Evolutionary conservation across 1,140 invertebrate species (phyloP), one percentile per base, ranked within the genome.

Genomic region (Lordiphosa mommai): DNA sequence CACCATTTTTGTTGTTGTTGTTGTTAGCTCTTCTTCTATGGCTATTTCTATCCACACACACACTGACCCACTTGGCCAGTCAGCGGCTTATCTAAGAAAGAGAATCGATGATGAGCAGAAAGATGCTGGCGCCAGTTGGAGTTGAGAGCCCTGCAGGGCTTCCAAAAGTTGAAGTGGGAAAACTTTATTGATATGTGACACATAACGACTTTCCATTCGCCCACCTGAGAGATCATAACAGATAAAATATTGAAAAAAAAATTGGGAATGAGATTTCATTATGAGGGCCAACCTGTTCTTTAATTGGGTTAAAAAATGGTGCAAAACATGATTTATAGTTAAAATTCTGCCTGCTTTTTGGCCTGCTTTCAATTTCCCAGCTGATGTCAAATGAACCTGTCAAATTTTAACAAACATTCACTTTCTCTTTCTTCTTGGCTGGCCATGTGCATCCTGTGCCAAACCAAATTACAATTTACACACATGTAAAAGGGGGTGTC

Each of bases 141-240:
- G 8, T 27, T 27, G 14, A 47, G 44, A 14, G 41, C 44, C 44
- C 44, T 47, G 29, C 23, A 33, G 30, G 44, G 44, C 27, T 12
- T 56, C 30, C 29, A 38, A n/a, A 52, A 41, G 20, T 43, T 47
- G 41, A 66, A 74, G 70, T 74, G 74, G 76, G 55, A 67, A 76
- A 82, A 67, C 71, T 82, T 82, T 80, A 80, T 80, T 82, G 76
- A 71, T 71, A 82, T 74, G 61, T 80, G 71, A 76, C 74, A 76
- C 74, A 69, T 14, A 37, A 17, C 32, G 51, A 56, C 74, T 82
- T 80, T 79, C 76, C 61, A 66, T 57, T 71, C 30, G 6, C 12
- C 37, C 16, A n/a, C 30, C 56, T 80, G 67, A 80, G 51, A n/a
- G 23, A 27, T 27, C 23, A 27, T 5, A 27, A 27, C 6, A 27